phyloP scores from a whole-genome alignment of 2,113 vertebrate genomes.

The Actinemys pallida region DNA sequence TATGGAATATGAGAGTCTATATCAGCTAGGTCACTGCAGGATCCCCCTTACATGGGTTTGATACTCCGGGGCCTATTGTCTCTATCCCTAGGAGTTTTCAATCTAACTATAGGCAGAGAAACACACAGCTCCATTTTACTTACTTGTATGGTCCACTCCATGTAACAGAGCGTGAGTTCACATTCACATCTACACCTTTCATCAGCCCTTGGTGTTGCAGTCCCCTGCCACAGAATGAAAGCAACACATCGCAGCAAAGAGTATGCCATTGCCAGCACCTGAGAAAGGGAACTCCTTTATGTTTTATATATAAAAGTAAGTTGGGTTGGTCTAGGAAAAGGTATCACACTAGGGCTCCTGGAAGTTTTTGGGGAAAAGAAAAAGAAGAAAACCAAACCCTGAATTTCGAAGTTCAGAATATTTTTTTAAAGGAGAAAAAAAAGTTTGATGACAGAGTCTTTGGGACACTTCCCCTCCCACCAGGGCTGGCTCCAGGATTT shows the following conservation, averaged over 20 bases:
- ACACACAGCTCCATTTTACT: neutral
- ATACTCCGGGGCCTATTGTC: rapidly evolving
- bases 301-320: neutral
- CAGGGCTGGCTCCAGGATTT: too few species aligned
- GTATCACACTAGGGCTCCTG: neutral
- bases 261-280: neutral
- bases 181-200: neutral
- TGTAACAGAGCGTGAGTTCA: neutral
- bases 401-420: neutral
- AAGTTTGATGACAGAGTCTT: neutral
- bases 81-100: rapidly evolving
- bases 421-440: neutral
- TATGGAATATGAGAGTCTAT: neutral
- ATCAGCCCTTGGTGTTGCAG: rapidly evolving
- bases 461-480: neutral
- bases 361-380: neutral
- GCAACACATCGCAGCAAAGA: neutral
- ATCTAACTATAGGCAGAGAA: neutral
- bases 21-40: neutral
- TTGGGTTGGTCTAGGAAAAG: neutral
- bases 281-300: neutral
- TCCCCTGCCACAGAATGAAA: neutral
- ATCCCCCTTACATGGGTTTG: neutral
- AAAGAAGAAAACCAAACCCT: neutral
- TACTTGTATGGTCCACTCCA: neutral